Base-by-base conservation (phyloP, 2,113 vertebrate genomes). In the Rhinolophus sinicus region DNA sequence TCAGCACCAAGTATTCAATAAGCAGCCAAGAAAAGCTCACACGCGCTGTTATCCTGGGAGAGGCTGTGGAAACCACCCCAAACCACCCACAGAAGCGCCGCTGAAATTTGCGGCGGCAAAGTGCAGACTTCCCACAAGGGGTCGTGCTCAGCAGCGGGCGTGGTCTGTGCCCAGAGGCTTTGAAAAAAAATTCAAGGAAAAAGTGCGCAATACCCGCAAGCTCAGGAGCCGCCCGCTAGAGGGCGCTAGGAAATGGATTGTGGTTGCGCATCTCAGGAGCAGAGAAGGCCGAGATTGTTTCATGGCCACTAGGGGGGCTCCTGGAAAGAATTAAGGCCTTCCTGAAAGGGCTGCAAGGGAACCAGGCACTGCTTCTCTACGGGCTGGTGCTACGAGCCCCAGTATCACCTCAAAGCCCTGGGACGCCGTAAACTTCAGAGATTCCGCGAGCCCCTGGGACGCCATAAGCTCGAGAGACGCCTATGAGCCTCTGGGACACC, bases 241-340 rank as follows among this genome's bases (percentile, higher is more conserved):
- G 6, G 11, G n/a, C 22, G 0, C 3, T 0, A 3, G 2, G 1
- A 65, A 72, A 19, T 4, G 0, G 2, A 28, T 50, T 0, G 2
- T 3, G 6, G 14, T 5, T 3, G 12, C 35, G 8, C n/a, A 1
- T 24, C 24, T n/a, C 52, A 6, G 0, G 2, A 9, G 6, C 1
- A 2, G 22, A 18, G 13, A 67, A 5, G 2, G 21, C 70, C 8
- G 4, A 76, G 21, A n/a, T 14, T 21, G 4, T 18, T 82, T n/a
- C 21, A 33, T 0, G 2, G 8, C 28, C 3, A 6, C 21, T 13
- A 5, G 56, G 38, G 18, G 35, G 58, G 9, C 11, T 18, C 52
- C 90, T 2, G 9, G 54, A n/a, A 67, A 85, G 19, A 80, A 82
- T 30, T 1, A 5, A 2, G 0, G 3, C 33, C 30, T n/a, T 40